phyloP scores from a whole-genome alignment of 2,888 invertebrate genomes.

The Oegoconia quadripuncta region DNA sequence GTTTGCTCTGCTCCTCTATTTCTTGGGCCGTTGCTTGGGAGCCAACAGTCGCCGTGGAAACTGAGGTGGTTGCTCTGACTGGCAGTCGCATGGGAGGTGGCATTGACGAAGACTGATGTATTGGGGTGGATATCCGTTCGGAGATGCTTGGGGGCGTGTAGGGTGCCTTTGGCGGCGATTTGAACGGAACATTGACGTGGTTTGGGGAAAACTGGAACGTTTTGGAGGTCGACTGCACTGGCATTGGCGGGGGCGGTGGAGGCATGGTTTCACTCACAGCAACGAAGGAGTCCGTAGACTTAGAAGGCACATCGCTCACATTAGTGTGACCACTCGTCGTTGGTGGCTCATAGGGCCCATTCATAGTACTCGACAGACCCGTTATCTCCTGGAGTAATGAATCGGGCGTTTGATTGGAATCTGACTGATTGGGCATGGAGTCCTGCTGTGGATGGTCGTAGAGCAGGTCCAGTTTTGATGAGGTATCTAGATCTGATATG shows the following conservation, averaged over 20 bases:
- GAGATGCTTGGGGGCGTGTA: constrained; percentile 22
- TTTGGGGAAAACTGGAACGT: constrained; percentile 26
- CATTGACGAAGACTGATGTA: constrained; percentile 36
- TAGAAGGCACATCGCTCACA: constrained; percentile 29
- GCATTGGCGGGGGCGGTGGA: constrained; percentile 52
- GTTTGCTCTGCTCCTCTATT: constrained; percentile 83
- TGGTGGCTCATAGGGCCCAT: constrained; percentile 41
- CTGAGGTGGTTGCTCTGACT: constrained; percentile 44
- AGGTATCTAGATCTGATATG: constrained; percentile 58
- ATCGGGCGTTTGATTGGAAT: constrained; percentile 34
- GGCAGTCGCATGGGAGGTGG: constrained; percentile 61
- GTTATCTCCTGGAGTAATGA: constrained; percentile 51
- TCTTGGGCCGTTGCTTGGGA: constrained; percentile 76
- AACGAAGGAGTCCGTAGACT: constrained; percentile 28
- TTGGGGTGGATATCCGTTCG: neutral
- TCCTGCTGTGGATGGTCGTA: constrained; percentile 41
- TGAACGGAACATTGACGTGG: constrained; percentile 31
- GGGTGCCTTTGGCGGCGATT: constrained; percentile 40
- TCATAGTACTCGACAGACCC: constrained; percentile 38
- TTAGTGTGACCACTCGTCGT: constrained; percentile 22
- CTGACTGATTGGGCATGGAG: constrained; percentile 24
- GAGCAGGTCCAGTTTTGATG: constrained; percentile 63
- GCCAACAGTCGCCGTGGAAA: constrained; percentile 64
- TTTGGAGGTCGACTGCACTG: constrained; percentile 41
- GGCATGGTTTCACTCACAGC: constrained; percentile 45